phyloP scores from a whole-genome alignment of 2,797 vertebrate genomes.

The Anableps anableps region DNA sequence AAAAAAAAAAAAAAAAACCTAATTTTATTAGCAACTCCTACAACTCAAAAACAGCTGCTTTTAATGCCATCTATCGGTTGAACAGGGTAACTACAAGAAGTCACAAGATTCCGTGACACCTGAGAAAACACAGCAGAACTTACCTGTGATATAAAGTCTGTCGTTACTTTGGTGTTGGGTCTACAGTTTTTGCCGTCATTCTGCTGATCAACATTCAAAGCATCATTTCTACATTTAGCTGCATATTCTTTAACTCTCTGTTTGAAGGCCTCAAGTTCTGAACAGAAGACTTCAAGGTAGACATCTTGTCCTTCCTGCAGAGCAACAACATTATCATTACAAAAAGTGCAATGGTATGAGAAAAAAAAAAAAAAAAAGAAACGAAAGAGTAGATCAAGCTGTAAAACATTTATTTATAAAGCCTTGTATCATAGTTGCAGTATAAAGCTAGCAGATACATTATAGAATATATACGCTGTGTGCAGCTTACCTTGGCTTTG shows the following conservation, averaged over 20 bases:
- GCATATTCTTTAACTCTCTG: slow-evolving; percentile 85
- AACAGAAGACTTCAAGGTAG: slow-evolving; percentile 94
- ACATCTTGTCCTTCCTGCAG: slow-evolving; percentile 90
- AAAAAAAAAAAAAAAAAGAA: not conserved
- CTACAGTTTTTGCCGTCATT: slow-evolving; percentile 46
- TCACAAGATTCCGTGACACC: not conserved
- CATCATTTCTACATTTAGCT: slow-evolving; percentile 56
- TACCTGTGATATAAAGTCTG: slow-evolving; percentile 86
- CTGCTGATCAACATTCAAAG: slow-evolving; percentile 69
- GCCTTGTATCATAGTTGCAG: not conserved
- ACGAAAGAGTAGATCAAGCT: not conserved
- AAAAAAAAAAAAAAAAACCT: too few species aligned
- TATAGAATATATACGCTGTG: not conserved
- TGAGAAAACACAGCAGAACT: slow-evolving; percentile 27
- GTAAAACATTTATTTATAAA: not conserved
- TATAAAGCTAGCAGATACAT: not conserved
- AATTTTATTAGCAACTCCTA: not conserved
- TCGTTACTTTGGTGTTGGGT: slow-evolving; percentile 81
- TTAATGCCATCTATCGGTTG: slow-evolving; percentile 25
- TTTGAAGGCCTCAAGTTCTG: slow-evolving; percentile 94
- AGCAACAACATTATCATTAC: not conserved
- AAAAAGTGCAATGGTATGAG: not conserved
- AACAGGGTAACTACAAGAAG: slow-evolving; percentile 24
- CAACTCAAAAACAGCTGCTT: not conserved
- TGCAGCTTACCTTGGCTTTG: slow-evolving; percentile 93